Evolutionary conservation across 2,888 invertebrate species (phyloP).

Genomic region (Tachina lurida): DNA sequence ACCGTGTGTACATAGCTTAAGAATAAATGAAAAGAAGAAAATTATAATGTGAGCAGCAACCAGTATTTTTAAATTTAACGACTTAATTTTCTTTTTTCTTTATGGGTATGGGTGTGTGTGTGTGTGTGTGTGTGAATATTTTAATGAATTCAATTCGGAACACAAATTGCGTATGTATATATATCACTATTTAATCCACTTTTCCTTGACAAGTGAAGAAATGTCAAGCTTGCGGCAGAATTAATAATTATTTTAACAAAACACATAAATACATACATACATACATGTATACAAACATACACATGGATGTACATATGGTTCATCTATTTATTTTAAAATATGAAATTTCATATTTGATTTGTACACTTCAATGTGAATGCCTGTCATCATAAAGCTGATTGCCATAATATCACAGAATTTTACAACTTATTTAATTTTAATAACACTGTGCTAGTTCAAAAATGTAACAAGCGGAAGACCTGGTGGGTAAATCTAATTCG

Average conservation of each 20-base stretch:
- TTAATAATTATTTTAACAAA: background rate
- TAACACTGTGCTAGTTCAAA: no score
- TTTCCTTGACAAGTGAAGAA: background rate
- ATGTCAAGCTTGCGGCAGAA: background rate
- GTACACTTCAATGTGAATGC: background rate
- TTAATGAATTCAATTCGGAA: background rate
- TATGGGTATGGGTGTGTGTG: constrained; percentile 4
- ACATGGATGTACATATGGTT: background rate
- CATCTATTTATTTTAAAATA: background rate
- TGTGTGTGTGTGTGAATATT: constrained; percentile 1
- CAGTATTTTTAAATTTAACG: constrained; percentile 7
- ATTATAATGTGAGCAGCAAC: background rate
- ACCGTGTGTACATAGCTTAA: no score
- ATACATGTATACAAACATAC: no score
- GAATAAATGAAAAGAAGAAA: background rate
- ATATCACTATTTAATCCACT: background rate
- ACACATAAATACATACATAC: background rate
- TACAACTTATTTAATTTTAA: constrained; percentile 19
- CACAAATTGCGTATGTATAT: background rate
- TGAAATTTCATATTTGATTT: background rate
- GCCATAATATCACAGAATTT: background rate
- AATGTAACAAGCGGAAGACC: no score
- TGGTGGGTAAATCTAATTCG: no score
- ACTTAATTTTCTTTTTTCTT: background rate
- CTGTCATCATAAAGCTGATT: background rate